Evolutionary conservation across 1,140 invertebrate genomes (phyloP).

Genomic region (Ceratina australensis): DNA sequence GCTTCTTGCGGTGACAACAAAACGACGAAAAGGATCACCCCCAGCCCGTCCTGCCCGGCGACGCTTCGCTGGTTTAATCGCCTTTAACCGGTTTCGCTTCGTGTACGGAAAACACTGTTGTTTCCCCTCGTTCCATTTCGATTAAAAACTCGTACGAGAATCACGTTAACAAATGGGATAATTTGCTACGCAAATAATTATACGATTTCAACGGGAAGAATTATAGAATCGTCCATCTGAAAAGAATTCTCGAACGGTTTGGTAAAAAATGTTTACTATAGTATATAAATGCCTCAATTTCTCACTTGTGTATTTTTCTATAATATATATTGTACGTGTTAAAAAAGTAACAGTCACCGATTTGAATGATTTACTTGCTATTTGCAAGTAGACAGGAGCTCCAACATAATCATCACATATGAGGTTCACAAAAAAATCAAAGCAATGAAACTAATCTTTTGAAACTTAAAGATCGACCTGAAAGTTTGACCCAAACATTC

Average conservation of each 20-base stretch:
- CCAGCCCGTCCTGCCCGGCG: not conserved
- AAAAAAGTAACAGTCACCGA: too few relatives aligned
- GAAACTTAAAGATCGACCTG: not conserved
- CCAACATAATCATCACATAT: too few relatives aligned
- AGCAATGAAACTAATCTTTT: too few relatives aligned
- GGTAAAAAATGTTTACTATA: not conserved
- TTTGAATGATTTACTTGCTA: too few relatives aligned
- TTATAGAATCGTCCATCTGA: not conserved
- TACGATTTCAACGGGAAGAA: too few relatives aligned
- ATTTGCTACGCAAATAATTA: too few relatives aligned
- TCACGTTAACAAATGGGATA: not conserved
- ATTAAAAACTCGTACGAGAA: slow-evolving; percentile 14
- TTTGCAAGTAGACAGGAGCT: too few relatives aligned
- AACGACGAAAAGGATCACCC: slow-evolving; percentile 53
- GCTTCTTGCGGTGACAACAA: slow-evolving; percentile 59
- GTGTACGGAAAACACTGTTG: slow-evolving; percentile 23
- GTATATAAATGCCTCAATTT: too few relatives aligned
- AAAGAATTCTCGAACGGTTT: not conserved
- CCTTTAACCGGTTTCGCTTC: slow-evolving; percentile 13
- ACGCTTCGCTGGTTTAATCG: not conserved
- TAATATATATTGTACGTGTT: too few relatives aligned
- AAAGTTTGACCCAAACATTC: too few relatives aligned
- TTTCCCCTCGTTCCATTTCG: not conserved
- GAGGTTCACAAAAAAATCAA: too few relatives aligned
- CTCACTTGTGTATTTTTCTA: too few relatives aligned